Evolutionary conservation across 1,140 invertebrate genomes (phyloP), one percentile per base, ranked within the genome.

Genomic region (Apis dorsata): DNA sequence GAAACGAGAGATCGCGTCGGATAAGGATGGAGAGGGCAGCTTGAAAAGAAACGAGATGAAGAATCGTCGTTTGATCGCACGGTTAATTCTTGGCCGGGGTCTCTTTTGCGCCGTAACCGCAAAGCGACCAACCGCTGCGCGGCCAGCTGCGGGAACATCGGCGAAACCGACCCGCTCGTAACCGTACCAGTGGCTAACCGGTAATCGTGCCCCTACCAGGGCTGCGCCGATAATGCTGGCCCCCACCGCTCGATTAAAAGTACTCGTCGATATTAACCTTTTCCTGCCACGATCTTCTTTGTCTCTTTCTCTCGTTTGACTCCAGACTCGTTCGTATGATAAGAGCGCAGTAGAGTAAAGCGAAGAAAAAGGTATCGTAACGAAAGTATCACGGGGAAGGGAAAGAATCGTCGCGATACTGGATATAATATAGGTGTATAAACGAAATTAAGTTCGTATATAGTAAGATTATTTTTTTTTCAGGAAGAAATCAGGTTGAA

Each of bases 81-180:
- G 65, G 74, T 82, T 81, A 77, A 82, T 77, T 82, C 71, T 34
- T 80, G 69, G 73, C 49, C 34, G 65, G 55, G 65, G 34, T 44
- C 34, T 34, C 74, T 82, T 82, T 82, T 66, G 73, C 80, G 80
- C 73, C 65, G n/a, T 60, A 77, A 82, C 80, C 80, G 80, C 80
- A 82, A 82, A 82, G 49, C 73, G 90, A 91, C 90, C 90, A 87
- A 91, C 89, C 89, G 90, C 90, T 91, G 91, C 75, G 91, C 86
- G 82, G 79, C 83, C 81, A 71, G 68, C 69, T 79, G 80, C 74
- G 80, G 80, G 80, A 70, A 82, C 80, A 77, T 82, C 74, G 80
- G 70, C 80, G 80, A 70, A 77, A 82, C 80, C 74, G 49, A 82
- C 79, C 44, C 65, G 72, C 65, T 69, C 80, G 2, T 28, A 28